Evolutionary conservation across 2,113 vertebrate species (phyloP).

Genomic region (Eonycteris spelaea): DNA sequence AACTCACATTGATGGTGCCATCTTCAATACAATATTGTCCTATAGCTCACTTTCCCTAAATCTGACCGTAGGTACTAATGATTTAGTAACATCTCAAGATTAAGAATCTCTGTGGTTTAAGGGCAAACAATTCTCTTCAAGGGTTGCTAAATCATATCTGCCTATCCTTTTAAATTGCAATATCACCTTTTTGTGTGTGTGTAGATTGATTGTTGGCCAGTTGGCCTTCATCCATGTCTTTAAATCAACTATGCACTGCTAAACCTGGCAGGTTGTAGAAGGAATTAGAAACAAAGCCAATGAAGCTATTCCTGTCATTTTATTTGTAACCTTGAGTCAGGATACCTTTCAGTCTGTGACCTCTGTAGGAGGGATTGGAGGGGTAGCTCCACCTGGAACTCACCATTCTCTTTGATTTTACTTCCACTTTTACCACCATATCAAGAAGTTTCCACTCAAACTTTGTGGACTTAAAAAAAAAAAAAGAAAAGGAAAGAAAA

Average conservation of each 20-base stretch:
- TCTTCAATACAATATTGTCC: background rate
- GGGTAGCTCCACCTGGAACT: background rate
- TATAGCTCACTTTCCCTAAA: constrained; percentile 3
- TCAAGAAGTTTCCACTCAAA: constrained; percentile 11
- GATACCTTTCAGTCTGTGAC: background rate
- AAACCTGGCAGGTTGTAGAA: background rate
- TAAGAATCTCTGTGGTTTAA: constrained; percentile 57
- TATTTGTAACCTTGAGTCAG: background rate
- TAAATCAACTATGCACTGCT: constrained; percentile 48
- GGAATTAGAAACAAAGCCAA: constrained; percentile 16
- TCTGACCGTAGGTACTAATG: constrained; percentile 39
- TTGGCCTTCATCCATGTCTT: constrained; percentile 51
- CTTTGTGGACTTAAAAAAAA: background rate
- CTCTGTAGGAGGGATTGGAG: background rate
- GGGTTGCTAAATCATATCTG: constrained; percentile 62
- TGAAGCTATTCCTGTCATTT: background rate
- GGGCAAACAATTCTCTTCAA: constrained; percentile 50
- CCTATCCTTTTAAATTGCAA: constrained; percentile 49
- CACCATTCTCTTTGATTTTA: background rate
- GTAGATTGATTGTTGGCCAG: constrained; percentile 20
- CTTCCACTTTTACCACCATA: background rate
- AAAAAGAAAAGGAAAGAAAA: background rate
- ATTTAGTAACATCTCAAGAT: constrained; percentile 65
- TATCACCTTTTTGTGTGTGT: constrained; percentile 35
- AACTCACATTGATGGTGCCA: background rate